A percentile compares a stretch with the other conserved stretches of the same genome.
Conservation (phyloP, 2,113 vertebrate genomes). For the Ploceus nigricollis region DNA sequence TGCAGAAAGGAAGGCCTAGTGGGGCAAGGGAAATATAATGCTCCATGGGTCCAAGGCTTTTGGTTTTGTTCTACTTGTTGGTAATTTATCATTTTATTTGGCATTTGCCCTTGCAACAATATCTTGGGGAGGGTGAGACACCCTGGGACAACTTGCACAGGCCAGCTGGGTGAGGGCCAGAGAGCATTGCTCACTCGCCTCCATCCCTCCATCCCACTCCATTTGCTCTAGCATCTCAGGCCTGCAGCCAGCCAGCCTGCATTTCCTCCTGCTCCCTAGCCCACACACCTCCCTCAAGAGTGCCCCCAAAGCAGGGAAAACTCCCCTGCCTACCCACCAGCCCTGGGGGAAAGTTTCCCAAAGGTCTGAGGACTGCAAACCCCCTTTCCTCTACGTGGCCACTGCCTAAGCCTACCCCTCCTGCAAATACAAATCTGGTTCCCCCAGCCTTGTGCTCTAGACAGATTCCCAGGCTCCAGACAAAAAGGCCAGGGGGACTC, state of each 20-base stretch:
- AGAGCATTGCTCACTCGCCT: neutral
- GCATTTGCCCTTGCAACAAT: neutral
- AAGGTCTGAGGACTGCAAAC: neutral
- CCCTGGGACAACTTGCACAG: neutral
- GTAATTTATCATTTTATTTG: neutral
- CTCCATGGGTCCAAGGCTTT: neutral
- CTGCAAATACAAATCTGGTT: neutral
- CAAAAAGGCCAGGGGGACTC: slow-evolving; percentile 22
- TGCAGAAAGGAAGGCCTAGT: neutral
- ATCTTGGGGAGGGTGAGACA: neutral
- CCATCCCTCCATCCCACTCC: neutral
- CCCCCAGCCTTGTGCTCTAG: neutral
- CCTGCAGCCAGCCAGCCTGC: neutral
- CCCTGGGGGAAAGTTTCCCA: neutral
- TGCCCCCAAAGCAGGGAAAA: neutral
- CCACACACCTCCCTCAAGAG: neutral
- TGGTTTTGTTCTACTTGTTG: neutral
- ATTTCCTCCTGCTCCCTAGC: neutral
- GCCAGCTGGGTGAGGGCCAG: neutral
- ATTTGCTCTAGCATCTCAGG: neutral
- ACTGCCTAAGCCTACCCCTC: neutral
- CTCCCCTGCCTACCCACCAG: neutral
- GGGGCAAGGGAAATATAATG: neutral
- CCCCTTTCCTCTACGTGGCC: neutral
- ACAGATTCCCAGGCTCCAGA: slow-evolving; percentile 57